Evolutionary conservation across 2,888 invertebrate genomes (phyloP).

Genomic region (Acrocyrtus sp.): DNA sequence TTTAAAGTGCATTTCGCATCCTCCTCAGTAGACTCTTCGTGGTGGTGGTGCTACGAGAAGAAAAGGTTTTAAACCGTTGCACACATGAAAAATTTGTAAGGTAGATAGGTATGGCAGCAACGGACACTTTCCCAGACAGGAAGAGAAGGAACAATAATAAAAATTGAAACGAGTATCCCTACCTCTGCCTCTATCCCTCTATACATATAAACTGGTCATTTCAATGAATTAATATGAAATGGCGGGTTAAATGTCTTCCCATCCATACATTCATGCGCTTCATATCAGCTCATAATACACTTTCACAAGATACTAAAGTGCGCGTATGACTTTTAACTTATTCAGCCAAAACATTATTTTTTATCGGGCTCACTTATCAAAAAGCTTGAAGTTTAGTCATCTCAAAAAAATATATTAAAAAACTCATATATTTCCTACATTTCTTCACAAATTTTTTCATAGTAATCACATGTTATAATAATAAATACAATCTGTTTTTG

Average conservation of each 20-base stretch:
- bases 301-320: neutral
- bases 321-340: neutral
- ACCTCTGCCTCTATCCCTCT: neutral
- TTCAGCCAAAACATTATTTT: no score
- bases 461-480: neutral
- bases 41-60: no score
- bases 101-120: neutral
- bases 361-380: neutral
- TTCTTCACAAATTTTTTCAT: constrained; percentile 5
- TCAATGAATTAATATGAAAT: neutral
- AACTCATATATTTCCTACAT: neutral
- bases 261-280: no score
- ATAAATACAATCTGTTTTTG: neutral
- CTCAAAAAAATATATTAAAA: neutral
- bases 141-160: no score
- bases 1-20: no score
- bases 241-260: constrained; percentile 32
- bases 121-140: neutral
- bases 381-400: neutral
- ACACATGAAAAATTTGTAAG: no score
- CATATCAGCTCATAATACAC: constrained; percentile 1
- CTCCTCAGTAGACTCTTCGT: no score
- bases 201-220: neutral
- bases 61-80: no score
- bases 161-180: no score